Evolutionary conservation across 1,140 invertebrate genomes (phyloP), one percentile per base, ranked within the genome.

Genomic region (Pinna nobilis): DNA sequence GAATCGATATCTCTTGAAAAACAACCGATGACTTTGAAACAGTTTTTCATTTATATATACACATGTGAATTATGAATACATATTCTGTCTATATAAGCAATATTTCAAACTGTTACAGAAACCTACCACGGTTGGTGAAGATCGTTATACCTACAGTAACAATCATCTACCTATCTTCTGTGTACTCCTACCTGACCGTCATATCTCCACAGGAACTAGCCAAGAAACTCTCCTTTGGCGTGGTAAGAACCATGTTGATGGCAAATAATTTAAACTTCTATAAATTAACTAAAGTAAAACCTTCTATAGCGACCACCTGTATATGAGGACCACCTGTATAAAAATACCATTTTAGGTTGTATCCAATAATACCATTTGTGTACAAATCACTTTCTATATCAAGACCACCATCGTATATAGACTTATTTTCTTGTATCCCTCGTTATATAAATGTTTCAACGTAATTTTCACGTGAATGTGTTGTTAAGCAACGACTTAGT

Each of bases 201-300:
- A 79, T 91, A 70, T 85, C 89, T 33, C 72, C 78, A 30, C 79
- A 87, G 20, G 88, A 90, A 41, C 82, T 91, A 63, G 77, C 88
- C 18, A 89, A 93, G 0, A 97, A 96, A 0, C 91, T 94, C 80
- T 96, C 96, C 1, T 96, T 98, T 41, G 97, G 96, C 70, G 95
- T 98, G 68, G 93, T 94, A 90, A 92, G 94, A 78, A 2, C 32
- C 53, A 28, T n/a, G 11, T 55, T 15, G 13, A 11, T n/a, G 2
- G 30, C n/a, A 32, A 50, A 50, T 7, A 1, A 50, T 20, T 5
- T 6, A 11, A 11, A 53, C 20, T 53, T 13, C 32, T 53, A 25
- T 0, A 53, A 53, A 2, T 7, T 25, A 51, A n/a, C 6, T 11
- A 51, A 18, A n/a, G 50, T 23, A 53, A 25, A 13, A 53, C 32